Base-by-base conservation (phyloP, 1,140 invertebrate genomes). In the Ephestia elutella region DNA sequence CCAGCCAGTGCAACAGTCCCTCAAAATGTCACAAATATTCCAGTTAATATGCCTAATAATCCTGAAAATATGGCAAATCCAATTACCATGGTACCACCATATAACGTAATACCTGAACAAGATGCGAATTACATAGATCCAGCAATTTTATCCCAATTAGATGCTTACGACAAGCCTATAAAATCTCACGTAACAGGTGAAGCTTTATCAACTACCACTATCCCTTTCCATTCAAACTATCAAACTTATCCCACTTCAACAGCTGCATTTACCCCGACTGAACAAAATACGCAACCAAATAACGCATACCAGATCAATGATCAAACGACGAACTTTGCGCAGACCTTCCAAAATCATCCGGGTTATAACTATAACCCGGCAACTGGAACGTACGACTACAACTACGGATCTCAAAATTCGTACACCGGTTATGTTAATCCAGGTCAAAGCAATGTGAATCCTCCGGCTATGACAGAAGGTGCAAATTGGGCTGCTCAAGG, bases 271-370 rank as follows among this genome's bases (percentile, higher is more conserved):
- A 62, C 59, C 15, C 44, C 68, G 0, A n/a, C 57, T 17, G 57
- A 44, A 50, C 48, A 58, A 32, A 54, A 19, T 54, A 35, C 30
- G n/a, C 25, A 18, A 20, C 18, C 50, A 25, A 53, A 15, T 21
- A 53, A 18, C 20, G 13, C 50, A 2, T 53, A 53, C 21, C 21
- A 53, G 49, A 20, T 17, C 20, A n/a, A 0, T 25, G 50, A 53
- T 25, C 50, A 53, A 17, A 13, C 50, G 13, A 11, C 19, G n/a
- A 53, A 53, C 20, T 44, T 15, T 44, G 57, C 53, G 11, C 70
- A 80, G n/a, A 84, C 77, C 30, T 91, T 90, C 60, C 86, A 90
- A 66, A 89, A 89, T 19, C 90, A 91, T 71, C 89, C 90, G 8
- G 90, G 89, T 15, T 92, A 90, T 56, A 82, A 77, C 0, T 91